Conservation (phyloP, 2,888 invertebrate species). For the Dysmachus trigonus region DNA sequence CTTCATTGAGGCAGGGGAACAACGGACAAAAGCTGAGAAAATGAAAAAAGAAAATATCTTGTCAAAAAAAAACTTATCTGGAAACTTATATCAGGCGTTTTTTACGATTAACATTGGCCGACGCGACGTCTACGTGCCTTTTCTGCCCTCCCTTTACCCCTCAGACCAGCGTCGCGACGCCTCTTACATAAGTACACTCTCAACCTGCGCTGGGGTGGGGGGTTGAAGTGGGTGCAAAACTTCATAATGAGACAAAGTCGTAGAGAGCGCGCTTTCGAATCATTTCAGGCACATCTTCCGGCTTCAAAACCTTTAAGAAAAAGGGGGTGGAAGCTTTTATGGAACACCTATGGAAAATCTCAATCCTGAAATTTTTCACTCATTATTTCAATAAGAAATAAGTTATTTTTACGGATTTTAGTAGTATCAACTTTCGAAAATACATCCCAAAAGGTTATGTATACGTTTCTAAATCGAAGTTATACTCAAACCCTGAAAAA, state of each 20-base stretch:
- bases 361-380: background rate
- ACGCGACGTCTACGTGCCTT: background rate
- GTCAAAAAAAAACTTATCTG: conserved; percentile 9
- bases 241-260: background rate
- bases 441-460: too few species aligned
- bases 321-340: background rate
- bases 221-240: too few species aligned
- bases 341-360: background rate
- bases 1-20: background rate
- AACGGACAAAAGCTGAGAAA: background rate
- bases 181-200: background rate
- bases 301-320: background rate
- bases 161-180: background rate
- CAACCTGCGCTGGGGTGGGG: background rate
- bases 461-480: too few species aligned
- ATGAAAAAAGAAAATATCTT: conserved; percentile 1
- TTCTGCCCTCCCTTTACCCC: too few species aligned
- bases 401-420: too few species aligned
- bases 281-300: background rate
- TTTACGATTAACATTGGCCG: conserved; percentile 16
- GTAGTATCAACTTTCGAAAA: too few species aligned
- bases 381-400: too few species aligned
- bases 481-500: too few species aligned
- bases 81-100: conserved; percentile 6
- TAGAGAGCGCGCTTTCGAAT: background rate